A percentile compares a stretch with the other conserved stretches of the same genome.
Evolutionary conservation across 2,113 vertebrate genomes (phyloP).

Genomic region (Axis porcinus): DNA sequence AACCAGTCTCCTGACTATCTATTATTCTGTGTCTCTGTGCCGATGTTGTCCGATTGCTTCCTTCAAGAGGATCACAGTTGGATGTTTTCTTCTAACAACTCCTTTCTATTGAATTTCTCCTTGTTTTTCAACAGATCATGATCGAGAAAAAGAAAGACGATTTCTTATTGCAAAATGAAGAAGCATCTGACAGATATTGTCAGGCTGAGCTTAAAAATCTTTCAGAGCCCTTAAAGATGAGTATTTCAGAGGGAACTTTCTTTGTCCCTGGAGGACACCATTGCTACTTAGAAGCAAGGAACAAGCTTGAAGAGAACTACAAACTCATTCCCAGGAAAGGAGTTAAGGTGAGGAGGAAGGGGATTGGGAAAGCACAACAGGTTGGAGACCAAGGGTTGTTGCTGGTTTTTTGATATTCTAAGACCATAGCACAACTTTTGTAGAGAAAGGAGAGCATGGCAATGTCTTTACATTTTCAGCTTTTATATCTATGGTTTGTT

Average conservation of each 20-base stretch:
- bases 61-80: neutral
- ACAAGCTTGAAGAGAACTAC: neutral
- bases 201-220: neutral
- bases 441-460: neutral
- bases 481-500: neutral
- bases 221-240: neutral
- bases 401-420: neutral
- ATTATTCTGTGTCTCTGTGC: neutral
- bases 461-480: neutral
- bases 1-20: neutral
- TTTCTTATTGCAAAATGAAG: constrained; percentile 42
- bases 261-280: constrained; percentile 20
- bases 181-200: constrained; percentile 24
- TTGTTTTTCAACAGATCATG: neutral
- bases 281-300: neutral
- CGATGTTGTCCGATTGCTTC: fast-evolving
- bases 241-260: neutral
- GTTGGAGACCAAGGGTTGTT: neutral
- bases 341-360: constrained; percentile 18
- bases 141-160: neutral
- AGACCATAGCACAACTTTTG: neutral
- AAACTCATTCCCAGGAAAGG: constrained; percentile 18
- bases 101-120: neutral
- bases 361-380: neutral
- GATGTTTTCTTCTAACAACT: neutral